A percentile compares a stretch with the other conserved stretches of the same genome.
phyloP scores from a whole-genome alignment of 2,113 vertebrate genomes.

The Phrynocephalus versicolor region DNA sequence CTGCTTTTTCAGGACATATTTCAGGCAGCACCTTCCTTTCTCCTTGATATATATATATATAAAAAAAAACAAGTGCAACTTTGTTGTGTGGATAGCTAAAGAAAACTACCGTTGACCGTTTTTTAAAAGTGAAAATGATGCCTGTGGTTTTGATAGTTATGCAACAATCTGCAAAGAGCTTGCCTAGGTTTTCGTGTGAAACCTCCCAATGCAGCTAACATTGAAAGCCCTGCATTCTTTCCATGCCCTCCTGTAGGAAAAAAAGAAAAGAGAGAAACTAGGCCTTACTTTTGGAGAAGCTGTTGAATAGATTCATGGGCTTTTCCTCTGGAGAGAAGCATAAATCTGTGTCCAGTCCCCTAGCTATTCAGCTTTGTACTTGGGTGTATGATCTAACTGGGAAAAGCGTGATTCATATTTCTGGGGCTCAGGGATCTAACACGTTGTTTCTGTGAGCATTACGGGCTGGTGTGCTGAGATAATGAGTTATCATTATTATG shows the following conservation, averaged over 20 bases:
- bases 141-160: neutral
- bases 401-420: neutral
- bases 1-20: neutral
- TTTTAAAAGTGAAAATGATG: neutral
- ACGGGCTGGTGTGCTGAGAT: neutral
- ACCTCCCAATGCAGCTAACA: neutral
- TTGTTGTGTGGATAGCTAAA: neutral
- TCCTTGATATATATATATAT: too few relatives aligned
- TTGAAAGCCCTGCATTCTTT: neutral
- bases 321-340: neutral
- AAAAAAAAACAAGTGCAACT: too few relatives aligned
- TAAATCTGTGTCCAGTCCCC: neutral
- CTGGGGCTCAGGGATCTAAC: neutral
- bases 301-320: neutral
- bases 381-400: conserved; percentile 5
- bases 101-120: neutral
- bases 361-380: conserved; percentile 12
- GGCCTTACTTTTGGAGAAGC: neutral
- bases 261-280: neutral
- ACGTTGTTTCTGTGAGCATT: neutral
- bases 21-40: neutral
- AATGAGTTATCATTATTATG: neutral
- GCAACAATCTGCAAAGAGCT: neutral
- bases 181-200: neutral
- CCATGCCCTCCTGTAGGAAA: neutral